Conservation (phyloP, 2,888 invertebrate genomes). For the Xiphydria camelus region DNA sequence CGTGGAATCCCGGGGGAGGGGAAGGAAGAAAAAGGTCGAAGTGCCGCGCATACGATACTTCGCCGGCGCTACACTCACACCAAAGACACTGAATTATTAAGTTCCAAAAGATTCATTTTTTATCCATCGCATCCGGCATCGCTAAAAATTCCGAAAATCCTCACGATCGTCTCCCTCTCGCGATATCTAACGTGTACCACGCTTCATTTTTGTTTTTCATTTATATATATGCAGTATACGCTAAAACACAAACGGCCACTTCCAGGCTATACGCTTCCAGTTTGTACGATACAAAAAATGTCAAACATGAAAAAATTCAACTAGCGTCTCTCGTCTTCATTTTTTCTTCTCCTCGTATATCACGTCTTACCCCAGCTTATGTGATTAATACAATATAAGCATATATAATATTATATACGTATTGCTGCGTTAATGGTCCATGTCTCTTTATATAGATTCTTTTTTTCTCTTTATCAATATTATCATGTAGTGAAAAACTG, state of each 20-base stretch:
- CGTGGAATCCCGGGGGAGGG: no score
- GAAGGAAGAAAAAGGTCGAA: no score
- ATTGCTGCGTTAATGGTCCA: constrained; percentile 14
- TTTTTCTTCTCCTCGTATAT: no score
- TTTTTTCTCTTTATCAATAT: constrained; percentile 3
- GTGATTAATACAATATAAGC: constrained; percentile 4
- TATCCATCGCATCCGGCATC: not conserved
- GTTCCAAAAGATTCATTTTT: not conserved
- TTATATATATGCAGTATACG: not conserved
- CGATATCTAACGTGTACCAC: no score
- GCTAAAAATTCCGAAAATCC: not conserved
- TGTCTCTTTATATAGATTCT: constrained; percentile 6
- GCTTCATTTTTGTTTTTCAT: not conserved
- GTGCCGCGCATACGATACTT: constrained; percentile 1
- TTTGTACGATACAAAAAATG: constrained; percentile 1
- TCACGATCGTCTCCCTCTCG: no score
- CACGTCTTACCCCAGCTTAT: not conserved
- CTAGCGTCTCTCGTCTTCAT: not conserved
- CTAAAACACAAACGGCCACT: constrained; percentile 2
- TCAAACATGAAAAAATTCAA: constrained; percentile 5
- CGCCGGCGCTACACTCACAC: not conserved
- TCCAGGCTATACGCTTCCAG: constrained; percentile 4
- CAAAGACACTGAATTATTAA: constrained; percentile 2
- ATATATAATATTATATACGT: constrained; percentile 7
- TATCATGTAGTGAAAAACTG: constrained; percentile 6